Base-by-base conservation (phyloP, 2,797 vertebrate species). In the Hipposideros larvatus region DNA sequence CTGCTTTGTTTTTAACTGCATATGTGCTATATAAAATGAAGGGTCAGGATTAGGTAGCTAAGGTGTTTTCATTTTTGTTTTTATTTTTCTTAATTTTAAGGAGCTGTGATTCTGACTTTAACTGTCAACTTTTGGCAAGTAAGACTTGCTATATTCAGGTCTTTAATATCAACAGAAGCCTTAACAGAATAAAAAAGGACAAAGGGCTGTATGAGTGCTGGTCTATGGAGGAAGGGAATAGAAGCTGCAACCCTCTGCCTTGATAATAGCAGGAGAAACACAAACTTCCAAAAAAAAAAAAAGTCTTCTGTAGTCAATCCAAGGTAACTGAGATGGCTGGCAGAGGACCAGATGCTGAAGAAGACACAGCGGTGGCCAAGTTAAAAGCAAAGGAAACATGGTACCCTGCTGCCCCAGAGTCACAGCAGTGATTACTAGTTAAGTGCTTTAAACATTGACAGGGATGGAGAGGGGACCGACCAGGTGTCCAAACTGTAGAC, bases 351-450 rank as follows among this genome's bases (percentile, higher is more conserved):
- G 83, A 53, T 55, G 34, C 89, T 22, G 15, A 84, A 92, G 93
- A 46, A 84, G 24, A 26, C 71, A 68, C 71, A 89, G 86, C 26
- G 5, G 73, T 51, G 68, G 70, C 75, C 95, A 97, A 93, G 79
- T 82, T 59, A 61, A 84, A 80, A 97, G 93, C 79, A 97, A 95
- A 90, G 13, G 59, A 87, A 94, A 82, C 66, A 51, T 63, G 92
- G 95, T 53, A 34, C 19, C 91, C 74, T 37, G 46, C 43, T 55
- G 46, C 61, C 84, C 41, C 1, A 8, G 46, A 80, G n/a, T 77
- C 71, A 86, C 70, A 74, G 41, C 8, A 46, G 21, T 91, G 94
- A 96, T 94, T 94, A 85, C 87, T 53, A 84, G 86, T 16, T 96
- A 85, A 82, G 75, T 51, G 66, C 41, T 94, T 91, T 87, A 51